These are phyloP conservation scores for Lacerta viridis DNA, from an alignment of 2,797 vertebrate species.

Conservation along the genomic window DNA sequence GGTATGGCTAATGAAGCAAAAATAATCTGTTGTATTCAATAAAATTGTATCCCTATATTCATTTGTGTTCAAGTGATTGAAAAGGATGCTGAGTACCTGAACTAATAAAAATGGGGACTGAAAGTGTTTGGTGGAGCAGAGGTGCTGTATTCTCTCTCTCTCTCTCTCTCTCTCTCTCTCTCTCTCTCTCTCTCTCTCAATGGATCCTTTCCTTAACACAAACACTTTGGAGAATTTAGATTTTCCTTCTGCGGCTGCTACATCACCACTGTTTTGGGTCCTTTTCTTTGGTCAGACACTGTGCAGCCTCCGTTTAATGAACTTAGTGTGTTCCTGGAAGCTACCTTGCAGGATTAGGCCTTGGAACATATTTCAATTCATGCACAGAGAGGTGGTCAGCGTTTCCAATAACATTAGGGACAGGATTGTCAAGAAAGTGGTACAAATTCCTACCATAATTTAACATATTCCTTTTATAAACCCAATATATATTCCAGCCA, in stretches of 20 bases:
- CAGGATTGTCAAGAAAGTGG: conserved; percentile 20
- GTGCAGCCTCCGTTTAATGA: neutral
- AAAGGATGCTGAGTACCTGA: conserved; percentile 49
- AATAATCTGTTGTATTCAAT: conserved; percentile 54
- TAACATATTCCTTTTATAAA: conserved; percentile 16
- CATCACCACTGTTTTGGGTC: neutral
- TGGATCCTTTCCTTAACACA: neutral
- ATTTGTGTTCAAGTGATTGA: conserved; percentile 44
- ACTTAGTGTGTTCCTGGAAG: neutral
- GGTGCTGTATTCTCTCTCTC: neutral
- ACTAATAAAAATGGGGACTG: neutral
- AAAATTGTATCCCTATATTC: conserved; percentile 24
- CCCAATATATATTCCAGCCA: neutral
- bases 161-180: too few species aligned
- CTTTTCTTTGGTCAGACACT: neutral
- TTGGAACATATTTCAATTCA: neutral
- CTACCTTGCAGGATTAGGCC: fast-evolving
- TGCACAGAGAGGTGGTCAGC: fast-evolving
- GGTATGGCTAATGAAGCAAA: conserved; percentile 22
- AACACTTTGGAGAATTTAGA: neutral
- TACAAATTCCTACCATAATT: neutral
- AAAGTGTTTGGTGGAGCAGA: neutral
- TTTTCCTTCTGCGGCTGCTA: fast-evolving
- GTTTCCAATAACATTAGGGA: neutral
- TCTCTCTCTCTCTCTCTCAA: neutral